Evolutionary conservation across 2,888 invertebrate genomes (phyloP).

Genomic region (Maniola hyperantus): DNA sequence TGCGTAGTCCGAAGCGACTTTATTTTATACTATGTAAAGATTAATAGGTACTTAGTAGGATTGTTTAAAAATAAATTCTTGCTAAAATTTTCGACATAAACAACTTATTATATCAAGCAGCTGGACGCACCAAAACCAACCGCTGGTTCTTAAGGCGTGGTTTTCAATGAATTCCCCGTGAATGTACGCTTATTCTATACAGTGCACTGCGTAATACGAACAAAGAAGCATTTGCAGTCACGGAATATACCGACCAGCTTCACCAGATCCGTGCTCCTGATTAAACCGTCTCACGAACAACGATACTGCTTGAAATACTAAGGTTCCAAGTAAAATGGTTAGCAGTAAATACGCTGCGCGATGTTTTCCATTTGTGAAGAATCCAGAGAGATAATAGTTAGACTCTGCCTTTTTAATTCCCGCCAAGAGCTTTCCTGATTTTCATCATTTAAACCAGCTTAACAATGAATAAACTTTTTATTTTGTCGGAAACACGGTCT

Average conservation of each 20-base stretch:
- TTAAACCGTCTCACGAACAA: conserved; percentile 31
- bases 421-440: conserved; percentile 55
- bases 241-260: conserved; percentile 30
- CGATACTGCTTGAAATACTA: conserved; percentile 23
- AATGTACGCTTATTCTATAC: conserved; percentile 40
- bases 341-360: conserved; percentile 25
- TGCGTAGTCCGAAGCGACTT: no score
- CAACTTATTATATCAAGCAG: conserved; percentile 4
- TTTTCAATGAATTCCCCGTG: conserved; percentile 31
- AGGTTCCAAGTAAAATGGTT: conserved; percentile 30
- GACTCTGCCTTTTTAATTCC: conserved; percentile 32
- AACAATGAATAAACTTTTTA: conserved; percentile 16
- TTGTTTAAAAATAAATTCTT: background rate
- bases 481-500: background rate
- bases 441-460: conserved; percentile 21
- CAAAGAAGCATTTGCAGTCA: conserved; percentile 36
- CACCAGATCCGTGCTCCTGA: conserved; percentile 31
- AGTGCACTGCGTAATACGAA: conserved; percentile 36
- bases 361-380: conserved; percentile 33
- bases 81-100: background rate
- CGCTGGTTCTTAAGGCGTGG: conserved; percentile 36
- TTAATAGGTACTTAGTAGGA: no score
- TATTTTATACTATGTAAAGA: no score
- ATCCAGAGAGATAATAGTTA: conserved; percentile 33
- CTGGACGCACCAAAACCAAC: conserved; percentile 2